Base-by-base conservation (phyloP, 2,888 invertebrate genomes). In the Hemithea aestivaria region DNA sequence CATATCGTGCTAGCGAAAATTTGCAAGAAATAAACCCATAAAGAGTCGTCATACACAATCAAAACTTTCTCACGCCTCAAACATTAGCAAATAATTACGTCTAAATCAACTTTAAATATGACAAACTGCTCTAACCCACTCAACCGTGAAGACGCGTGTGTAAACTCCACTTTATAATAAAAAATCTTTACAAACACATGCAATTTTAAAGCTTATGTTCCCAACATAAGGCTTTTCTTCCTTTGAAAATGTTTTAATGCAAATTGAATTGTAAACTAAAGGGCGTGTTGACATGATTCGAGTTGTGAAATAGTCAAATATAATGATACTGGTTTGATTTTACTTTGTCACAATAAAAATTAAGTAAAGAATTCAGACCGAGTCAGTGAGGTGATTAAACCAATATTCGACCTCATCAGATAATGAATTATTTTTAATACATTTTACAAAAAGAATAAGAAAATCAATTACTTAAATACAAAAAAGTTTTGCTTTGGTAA, bases 71-170 rank as follows among this genome's bases (percentile, higher is more conserved):
- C 82, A 83, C 82, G 81, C 71, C 73, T 53, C 38, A 52, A 48
- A 59, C 62, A 72, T 73, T 74, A 70, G 62, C 64, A 70, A 77
- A 74, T 77, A 77, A 79, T 79, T 74, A 73, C 66, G 59, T 46
- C 31, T 66, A 66, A 71, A 65, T 66, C 62, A 67, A 73, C 65
- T 71, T 76, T 75, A 78, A 83, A 79, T 72, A 77, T 79, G 81
- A 84, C 69, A 80, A 83, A 84, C 76, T 73, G 71, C 67, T 58
- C 27, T 64, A 76, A 83, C 80, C 79, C 72, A 70, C 66, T 84
- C 81, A 80, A 68, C 70, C 71, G 74, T 80, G 66, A 76, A 80
- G 72, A 66, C 68, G 68, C 74, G 75, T 77, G 79, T 64, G 54
- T 58, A 41, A 62, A 64, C 56, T 57, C 59, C 54, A 57, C 51